A percentile compares a stretch with the other conserved stretches of the same genome.
phyloP scores from a whole-genome alignment of 2,888 invertebrate genomes.

The Petrophora chlorosata region DNA sequence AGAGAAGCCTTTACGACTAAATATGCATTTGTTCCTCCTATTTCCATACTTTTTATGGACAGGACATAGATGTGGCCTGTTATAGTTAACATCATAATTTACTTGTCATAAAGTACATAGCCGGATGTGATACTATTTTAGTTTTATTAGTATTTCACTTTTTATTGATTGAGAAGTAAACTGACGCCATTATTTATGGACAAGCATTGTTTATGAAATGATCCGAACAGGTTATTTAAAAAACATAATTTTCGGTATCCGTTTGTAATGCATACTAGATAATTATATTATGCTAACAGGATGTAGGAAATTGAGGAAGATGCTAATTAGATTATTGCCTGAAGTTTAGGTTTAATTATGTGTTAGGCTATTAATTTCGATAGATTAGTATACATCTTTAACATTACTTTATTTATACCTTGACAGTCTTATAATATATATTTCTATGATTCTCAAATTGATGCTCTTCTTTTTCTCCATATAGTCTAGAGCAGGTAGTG shows the following conservation, averaged over 20 bases:
- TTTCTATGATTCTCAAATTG: no score
- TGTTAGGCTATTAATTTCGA: not conserved
- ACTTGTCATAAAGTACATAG: slow-evolving; percentile 49
- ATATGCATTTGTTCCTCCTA: slow-evolving; percentile 13
- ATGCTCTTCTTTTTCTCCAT: no score
- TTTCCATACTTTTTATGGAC: slow-evolving; percentile 37
- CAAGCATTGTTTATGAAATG: slow-evolving; percentile 45
- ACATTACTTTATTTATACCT: no score
- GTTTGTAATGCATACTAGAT: no score
- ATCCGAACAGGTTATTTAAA: slow-evolving; percentile 36
- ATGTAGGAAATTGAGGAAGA: slow-evolving; percentile 9
- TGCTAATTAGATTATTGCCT: slow-evolving; percentile 6
- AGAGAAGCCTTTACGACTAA: slow-evolving; percentile 17
- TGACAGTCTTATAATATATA: no score
- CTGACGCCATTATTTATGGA: slow-evolving; percentile 46
- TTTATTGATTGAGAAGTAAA: slow-evolving; percentile 64
- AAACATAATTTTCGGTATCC: slow-evolving; percentile 28
- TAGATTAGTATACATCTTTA: no score
- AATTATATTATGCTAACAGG: slow-evolving; percentile 14
- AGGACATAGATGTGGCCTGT: slow-evolving; percentile 40
- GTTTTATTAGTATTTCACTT: no score
- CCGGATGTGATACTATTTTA: slow-evolving; percentile 61
- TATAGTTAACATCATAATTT: slow-evolving; percentile 37
- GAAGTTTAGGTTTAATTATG: no score
- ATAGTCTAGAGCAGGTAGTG: no score